Evolutionary conservation across 2,113 vertebrate genomes (phyloP), one percentile per base, ranked within the genome.

Genomic region (Oncorhynchus gorbuscha): DNA sequence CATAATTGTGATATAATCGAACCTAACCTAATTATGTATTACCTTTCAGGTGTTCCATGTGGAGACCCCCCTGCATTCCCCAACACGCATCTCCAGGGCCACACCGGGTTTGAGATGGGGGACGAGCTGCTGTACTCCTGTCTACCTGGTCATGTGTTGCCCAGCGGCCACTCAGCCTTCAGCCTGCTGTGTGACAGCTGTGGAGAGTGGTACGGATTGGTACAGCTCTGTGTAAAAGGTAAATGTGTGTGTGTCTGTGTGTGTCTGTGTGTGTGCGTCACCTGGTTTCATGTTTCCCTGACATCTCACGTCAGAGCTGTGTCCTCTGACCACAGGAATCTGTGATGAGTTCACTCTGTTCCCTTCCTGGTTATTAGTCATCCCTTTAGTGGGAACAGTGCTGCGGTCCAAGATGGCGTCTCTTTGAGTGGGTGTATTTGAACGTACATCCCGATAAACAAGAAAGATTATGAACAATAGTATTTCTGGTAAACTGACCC

Each of bases 171-270:
- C 24, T 86, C 79, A 0, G 93, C 94, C 0, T 99, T 98, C 90
- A 97, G 95, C 0, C 87, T 99, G 87, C 87, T 98, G 26, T 99
- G 97, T 0, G 93, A 98, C 91, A 96, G 96, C 89, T 99, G 97
- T 0, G 97, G 96, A 3, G 95, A 97, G 88, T 99, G 97, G 97
- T 99, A 97, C 0, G 97, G 97, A 26, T 89, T 95, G 39, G 97
- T 96, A 20, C 95, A 97, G 85, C 93, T 95, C 76, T 99, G 97
- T 3, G 88, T 95, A 72, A 96, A 92, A 96, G 97, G 97, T 98
- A 88, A 93, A 58, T 71, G 61, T 30, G 3, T n/a, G 14, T 80
- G 13, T 78, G n/a, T 28, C 5, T 30, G 26, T 30, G 20, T 20
- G 14, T 80, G 13, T 78, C 26, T 26, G 32, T 73, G 9, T 70